phyloP scores from a whole-genome alignment of 1,140 invertebrate genomes.

The Temnothorax longispinosus region DNA sequence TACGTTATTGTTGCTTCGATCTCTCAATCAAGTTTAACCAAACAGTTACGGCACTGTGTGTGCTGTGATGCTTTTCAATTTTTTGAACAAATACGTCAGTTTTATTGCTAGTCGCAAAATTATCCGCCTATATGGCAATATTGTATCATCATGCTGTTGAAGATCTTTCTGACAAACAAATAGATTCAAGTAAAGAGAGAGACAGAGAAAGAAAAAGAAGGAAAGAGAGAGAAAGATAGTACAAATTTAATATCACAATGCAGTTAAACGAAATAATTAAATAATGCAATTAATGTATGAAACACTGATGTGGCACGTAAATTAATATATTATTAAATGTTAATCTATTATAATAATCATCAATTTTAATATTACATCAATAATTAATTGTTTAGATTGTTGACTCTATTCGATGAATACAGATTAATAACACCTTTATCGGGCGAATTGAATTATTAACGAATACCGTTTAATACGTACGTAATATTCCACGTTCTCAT shows the following conservation, averaged over 20 bases:
- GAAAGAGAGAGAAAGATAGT: conserved; percentile 12
- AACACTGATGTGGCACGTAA: not conserved
- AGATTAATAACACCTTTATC: conserved; percentile 19
- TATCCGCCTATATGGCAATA: not conserved
- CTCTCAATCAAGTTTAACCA: not conserved
- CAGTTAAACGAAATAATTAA: conserved; percentile 21
- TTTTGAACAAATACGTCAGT: not conserved
- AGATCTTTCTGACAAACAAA: conserved; percentile 16
- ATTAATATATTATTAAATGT: conserved; percentile 24
- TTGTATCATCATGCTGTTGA: not conserved
- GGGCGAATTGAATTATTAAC: conserved; percentile 10
- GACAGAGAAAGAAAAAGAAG: not conserved
- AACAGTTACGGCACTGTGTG: not conserved
- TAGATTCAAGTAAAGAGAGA: not conserved
- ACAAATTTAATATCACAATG: not conserved
- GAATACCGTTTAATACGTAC: not conserved
- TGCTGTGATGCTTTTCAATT: not conserved
- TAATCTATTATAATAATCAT: not conserved
- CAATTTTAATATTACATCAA: conserved; percentile 27
- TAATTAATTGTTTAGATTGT: conserved; percentile 39
- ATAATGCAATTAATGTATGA: conserved; percentile 33
- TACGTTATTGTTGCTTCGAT: not conserved
- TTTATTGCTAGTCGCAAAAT: conserved; percentile 6
- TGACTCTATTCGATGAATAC: not conserved
- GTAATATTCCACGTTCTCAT: not conserved